Percentiles rank a stretch among this genome's conserved stretches.
phyloP scores from a whole-genome alignment of 2,797 vertebrate genomes.

The Graptemys geographica region DNA sequence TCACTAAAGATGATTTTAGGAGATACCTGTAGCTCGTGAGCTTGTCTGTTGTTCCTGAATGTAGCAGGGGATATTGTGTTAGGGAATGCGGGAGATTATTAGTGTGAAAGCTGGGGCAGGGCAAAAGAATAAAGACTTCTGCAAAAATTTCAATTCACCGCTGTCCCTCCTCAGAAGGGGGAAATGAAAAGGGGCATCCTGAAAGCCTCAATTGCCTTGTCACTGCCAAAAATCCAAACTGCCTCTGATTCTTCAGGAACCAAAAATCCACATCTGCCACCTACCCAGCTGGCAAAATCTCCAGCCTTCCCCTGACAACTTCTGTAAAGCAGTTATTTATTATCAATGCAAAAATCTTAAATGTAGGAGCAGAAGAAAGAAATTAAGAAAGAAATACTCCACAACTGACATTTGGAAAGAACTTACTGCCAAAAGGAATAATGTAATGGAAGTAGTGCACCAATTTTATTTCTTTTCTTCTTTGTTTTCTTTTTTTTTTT shows the following conservation, averaged over 20 bases:
- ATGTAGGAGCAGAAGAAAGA: neutral
- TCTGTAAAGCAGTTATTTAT: neutral
- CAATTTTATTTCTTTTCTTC: neutral
- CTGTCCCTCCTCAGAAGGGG: neutral
- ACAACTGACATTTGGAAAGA: neutral
- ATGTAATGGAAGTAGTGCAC: neutral
- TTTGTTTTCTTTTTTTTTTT: neutral
- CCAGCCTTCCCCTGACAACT: neutral
- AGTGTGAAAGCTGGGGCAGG: neutral
- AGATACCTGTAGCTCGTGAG: neutral
- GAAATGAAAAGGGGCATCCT: fast-evolving
- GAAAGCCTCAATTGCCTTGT: neutral
- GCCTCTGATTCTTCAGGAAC: neutral
- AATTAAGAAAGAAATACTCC: neutral
- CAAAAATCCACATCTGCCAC: neutral
- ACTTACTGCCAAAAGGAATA: neutral
- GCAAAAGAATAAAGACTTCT: neutral
- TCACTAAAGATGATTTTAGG: neutral
- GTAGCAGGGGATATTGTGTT: neutral
- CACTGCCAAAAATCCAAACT: neutral
- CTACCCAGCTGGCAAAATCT: neutral
- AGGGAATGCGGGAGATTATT: neutral
- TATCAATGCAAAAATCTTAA: fast-evolving
- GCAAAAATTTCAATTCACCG: neutral
- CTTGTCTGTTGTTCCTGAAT: neutral